Conservation (phyloP, 1,140 invertebrate genomes). For the Pachypeltis micranthus region DNA sequence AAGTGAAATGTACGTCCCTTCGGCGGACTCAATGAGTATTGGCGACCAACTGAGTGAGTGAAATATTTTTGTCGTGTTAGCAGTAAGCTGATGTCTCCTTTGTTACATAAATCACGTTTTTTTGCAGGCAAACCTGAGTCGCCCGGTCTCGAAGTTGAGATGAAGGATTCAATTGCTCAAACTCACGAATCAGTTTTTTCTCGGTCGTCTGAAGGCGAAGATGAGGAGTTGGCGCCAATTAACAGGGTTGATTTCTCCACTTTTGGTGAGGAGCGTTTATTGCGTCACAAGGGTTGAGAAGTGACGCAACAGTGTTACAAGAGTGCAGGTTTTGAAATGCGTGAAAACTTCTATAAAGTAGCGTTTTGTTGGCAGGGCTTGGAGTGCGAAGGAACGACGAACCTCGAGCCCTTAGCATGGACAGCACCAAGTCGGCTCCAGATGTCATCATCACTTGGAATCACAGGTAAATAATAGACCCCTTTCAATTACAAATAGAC, state of each 20-base stretch:
- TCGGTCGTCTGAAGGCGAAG: constrained; percentile 4
- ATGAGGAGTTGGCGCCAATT: constrained; percentile 6
- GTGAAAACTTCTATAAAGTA: too few relatives aligned
- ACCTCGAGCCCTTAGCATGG: constrained; percentile 50
- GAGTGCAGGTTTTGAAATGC: too few relatives aligned
- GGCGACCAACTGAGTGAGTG: not conserved
- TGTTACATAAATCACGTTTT: constrained; percentile 41
- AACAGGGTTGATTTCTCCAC: not conserved
- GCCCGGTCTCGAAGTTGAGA: constrained; percentile 37
- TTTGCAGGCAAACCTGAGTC: constrained; percentile 3
- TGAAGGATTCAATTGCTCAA: constrained; percentile 64
- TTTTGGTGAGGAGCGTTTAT: constrained; percentile 1
- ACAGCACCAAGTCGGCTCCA: constrained; percentile 71
- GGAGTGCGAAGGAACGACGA: not conserved
- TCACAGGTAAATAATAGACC: not conserved
- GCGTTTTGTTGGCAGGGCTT: not conserved
- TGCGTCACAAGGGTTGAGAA: too few relatives aligned
- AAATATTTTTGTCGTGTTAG: too few relatives aligned
- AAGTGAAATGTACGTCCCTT: not conserved
- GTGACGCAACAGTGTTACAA: too few relatives aligned
- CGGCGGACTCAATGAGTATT: not conserved
- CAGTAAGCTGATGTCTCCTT: too few relatives aligned
- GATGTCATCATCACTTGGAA: constrained; percentile 56
- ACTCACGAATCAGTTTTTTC: constrained; percentile 44
- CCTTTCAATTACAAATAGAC: not conserved